phyloP scores from a whole-genome alignment of 2,797 vertebrate species.

The Scomberomorus guttatus region DNA sequence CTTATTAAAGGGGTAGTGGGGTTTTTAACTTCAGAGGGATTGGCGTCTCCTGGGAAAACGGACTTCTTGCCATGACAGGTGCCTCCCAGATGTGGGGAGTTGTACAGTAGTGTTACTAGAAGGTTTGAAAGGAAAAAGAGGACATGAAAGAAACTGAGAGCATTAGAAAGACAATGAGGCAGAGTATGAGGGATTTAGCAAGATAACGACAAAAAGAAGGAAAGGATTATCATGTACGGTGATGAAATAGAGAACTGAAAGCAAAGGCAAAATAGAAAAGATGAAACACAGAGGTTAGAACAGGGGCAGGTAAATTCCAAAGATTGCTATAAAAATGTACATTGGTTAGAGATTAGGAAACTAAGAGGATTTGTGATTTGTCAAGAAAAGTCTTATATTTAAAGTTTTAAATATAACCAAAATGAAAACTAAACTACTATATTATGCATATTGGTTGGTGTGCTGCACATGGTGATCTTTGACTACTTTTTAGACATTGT shows the following conservation, averaged over 20 bases:
- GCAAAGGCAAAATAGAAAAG: not conserved
- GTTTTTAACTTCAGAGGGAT: conserved; percentile 21
- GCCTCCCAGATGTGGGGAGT: conserved; percentile 71
- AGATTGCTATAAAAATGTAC: not conserved
- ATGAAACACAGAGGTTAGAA: not conserved
- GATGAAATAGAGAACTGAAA: conserved; percentile 28
- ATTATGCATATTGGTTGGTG: not conserved
- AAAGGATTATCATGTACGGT: conserved; percentile 5
- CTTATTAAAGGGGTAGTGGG: conserved; percentile 8
- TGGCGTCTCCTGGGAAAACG: conserved; percentile 39
- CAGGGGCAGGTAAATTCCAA: not conserved
- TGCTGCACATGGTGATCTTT: not conserved
- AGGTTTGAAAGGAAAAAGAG: not conserved
- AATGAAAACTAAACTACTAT: not conserved
- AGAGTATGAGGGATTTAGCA: conserved; percentile 20
- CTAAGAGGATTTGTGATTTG: not conserved
- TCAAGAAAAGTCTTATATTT: not conserved
- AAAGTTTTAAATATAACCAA: too few species aligned
- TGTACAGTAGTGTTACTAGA: conserved; percentile 9
- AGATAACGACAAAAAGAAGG: conserved; percentile 15
- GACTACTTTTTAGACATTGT: conserved; percentile 1
- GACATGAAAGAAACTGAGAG: conserved; percentile 3
- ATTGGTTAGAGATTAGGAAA: not conserved
- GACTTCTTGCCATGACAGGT: conserved; percentile 54
- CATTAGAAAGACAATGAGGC: conserved; percentile 26